phyloP scores from a whole-genome alignment of 2,113 vertebrate genomes.

The Poeciliopsis prolifica region DNA sequence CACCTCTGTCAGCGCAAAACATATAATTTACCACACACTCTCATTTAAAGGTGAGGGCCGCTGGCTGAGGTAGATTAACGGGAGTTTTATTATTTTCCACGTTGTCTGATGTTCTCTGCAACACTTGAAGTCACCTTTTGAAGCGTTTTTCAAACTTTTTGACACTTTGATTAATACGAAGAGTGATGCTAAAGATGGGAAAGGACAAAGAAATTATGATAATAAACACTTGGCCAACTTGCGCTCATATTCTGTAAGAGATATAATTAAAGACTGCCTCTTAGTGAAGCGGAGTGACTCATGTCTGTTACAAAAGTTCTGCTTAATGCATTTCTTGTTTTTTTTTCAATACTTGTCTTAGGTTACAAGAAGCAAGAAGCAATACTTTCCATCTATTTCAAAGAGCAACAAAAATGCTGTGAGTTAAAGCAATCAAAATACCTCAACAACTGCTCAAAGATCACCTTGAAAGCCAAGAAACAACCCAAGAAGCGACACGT shows the following conservation, averaged over 20 bases:
- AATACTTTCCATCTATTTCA: background rate
- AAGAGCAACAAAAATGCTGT: background rate
- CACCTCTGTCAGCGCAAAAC: conserved; percentile 57
- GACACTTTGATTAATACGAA: conserved; percentile 49
- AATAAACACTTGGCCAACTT: conserved; percentile 32
- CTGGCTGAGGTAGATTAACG: conserved; percentile 61
- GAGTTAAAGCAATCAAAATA: conserved; percentile 27
- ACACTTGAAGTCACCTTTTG: conserved; percentile 39
- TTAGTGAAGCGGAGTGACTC: conserved; percentile 33
- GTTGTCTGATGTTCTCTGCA: conserved; percentile 22
- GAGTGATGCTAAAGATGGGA: conserved; percentile 33
- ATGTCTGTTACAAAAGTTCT: conserved; percentile 17
- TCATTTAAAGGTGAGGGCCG: conserved; percentile 71
- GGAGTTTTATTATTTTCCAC: conserved; percentile 38
- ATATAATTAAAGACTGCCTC: conserved; percentile 45
- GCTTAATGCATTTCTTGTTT: conserved; percentile 16
- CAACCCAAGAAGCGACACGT: background rate
- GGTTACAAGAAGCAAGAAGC: background rate
- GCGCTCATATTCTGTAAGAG: conserved; percentile 5
- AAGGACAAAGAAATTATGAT: conserved; percentile 65
- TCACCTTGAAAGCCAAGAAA: conserved; percentile 45
- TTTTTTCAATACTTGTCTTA: background rate
- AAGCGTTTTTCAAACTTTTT: conserved; percentile 57
- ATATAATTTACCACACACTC: conserved; percentile 58
- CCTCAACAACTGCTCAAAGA: conserved; percentile 35